Base-by-base conservation (phyloP, 2,888 invertebrate species). In the Cetonia aurata region DNA sequence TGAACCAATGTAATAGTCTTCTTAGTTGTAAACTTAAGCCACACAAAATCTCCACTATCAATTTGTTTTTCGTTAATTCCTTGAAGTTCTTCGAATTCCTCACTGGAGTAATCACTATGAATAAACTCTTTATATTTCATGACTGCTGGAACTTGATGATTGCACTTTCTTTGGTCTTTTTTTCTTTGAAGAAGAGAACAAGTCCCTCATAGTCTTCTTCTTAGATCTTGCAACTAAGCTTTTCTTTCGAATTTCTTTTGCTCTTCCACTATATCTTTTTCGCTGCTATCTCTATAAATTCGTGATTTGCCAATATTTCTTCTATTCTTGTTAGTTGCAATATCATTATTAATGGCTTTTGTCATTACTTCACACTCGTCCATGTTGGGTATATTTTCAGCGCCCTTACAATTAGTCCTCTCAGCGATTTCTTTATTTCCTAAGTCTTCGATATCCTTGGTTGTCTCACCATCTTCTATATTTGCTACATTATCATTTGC, bases 161-260 rank as follows among this genome's bases (percentile, higher is more conserved):
- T n/a, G n/a, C n/a, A n/a, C n/a, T n/a, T n/a, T n/a, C n/a, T n/a
- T n/a, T n/a, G n/a, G n/a, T n/a, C n/a, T n/a, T 48, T 48, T 48
- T 48, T 48, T 48, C 48, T 48, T 48, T 48, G 48, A 48, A 6
- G 48, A 13, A n/a, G n/a, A n/a, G n/a, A n/a, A n/a, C n/a, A n/a
- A n/a, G n/a, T n/a, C n/a, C n/a, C n/a, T n/a, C n/a, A n/a, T n/a
- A n/a, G 13, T 3, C n/a, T 48, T 48, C 13, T 48, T 48, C 44
- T 44, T 13, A 44, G 10, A 2, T 13, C 13, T 44, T 1, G n/a
- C n/a, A n/a, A n/a, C n/a, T n/a, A n/a, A n/a, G n/a, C n/a, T 3
- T 44, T 6, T 44, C 44, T 44, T 44, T 44, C 44, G 44, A 3
- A 44, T 44, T 6, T 44, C 44, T 44, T 44, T 44, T 6, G 3